Conservation (phyloP, 2,113 vertebrate species). For the Okapia johnstoni region DNA sequence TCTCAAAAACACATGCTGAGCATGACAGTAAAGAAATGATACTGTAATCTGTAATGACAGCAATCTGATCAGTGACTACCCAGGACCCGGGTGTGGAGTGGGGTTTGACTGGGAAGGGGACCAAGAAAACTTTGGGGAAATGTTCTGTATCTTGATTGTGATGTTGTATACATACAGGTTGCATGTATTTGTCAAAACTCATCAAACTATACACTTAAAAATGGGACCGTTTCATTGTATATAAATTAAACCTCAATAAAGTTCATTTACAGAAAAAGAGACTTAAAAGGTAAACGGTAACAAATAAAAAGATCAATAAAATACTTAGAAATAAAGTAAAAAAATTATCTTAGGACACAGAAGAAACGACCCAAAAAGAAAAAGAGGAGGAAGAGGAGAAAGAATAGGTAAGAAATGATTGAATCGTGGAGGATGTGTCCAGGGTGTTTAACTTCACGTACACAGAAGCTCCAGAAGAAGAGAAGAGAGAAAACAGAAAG, state of each 20-base stretch:
- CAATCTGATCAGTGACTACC: not conserved
- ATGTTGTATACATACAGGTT: not conserved
- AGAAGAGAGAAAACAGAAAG: not conserved
- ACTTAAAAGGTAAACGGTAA: not conserved
- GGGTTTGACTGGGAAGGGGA: not conserved
- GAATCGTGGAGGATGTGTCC: not conserved
- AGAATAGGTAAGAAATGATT: not conserved
- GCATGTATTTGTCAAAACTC: not conserved
- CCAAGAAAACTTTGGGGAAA: not conserved
- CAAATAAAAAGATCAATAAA: not conserved
- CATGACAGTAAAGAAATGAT: not conserved
- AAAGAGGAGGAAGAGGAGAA: not conserved
- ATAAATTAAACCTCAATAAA: not conserved
- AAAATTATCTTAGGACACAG: not conserved
- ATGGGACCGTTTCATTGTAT: not conserved
- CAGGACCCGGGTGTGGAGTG: no score
- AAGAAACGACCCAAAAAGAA: not conserved
- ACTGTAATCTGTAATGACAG: not conserved
- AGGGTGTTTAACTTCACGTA: not conserved
- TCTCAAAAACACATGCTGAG: not conserved
- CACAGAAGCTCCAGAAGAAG: not conserved
- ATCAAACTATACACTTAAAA: not conserved
- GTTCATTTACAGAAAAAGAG: not conserved
- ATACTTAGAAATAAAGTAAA: not conserved
- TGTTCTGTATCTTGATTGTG: not conserved